Conservation (phyloP, 2,888 invertebrate genomes). For the Tiphia femorata region DNA sequence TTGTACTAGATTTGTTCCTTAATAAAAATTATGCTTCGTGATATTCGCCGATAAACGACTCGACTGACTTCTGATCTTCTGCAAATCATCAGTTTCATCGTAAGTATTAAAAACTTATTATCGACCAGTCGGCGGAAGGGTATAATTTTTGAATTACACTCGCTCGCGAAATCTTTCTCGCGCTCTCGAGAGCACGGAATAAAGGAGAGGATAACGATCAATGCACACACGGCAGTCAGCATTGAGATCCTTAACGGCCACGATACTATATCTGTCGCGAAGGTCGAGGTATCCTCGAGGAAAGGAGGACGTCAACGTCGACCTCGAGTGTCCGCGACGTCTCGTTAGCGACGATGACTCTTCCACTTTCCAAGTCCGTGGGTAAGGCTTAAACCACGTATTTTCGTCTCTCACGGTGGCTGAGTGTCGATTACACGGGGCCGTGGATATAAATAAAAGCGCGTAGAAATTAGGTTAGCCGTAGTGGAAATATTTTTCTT, state of each 20-base stretch:
- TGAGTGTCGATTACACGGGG: constrained; percentile 60
- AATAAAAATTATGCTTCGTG: too few species aligned
- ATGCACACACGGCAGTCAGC: constrained; percentile 13
- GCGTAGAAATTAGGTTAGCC: constrained; percentile 42
- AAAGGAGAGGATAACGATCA: too few species aligned
- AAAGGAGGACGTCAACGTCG: constrained; percentile 43
- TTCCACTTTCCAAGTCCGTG: constrained; percentile 41
- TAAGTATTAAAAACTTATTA: too few species aligned
- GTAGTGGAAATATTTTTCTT: too few species aligned
- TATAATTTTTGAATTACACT: too few species aligned
- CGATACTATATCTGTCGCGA: constrained; percentile 46
- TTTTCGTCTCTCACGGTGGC: constrained; percentile 57
- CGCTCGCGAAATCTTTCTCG: too few species aligned
- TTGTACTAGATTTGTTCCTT: too few species aligned
- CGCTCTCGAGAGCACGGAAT: too few species aligned
- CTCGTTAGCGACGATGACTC: constrained; percentile 64
- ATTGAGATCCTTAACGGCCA: constrained; percentile 24
- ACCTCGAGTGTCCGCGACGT: constrained; percentile 43
- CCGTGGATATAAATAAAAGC: constrained; percentile 50
- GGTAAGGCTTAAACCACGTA: constrained; percentile 29
- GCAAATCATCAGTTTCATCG: too few species aligned
- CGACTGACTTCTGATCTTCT: too few species aligned
- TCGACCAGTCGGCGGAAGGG: too few species aligned
- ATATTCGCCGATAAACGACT: too few species aligned
- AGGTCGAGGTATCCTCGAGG: constrained; percentile 35